phyloP scores from a whole-genome alignment of 2,888 invertebrate genomes.

The Cephus nigrinus region DNA sequence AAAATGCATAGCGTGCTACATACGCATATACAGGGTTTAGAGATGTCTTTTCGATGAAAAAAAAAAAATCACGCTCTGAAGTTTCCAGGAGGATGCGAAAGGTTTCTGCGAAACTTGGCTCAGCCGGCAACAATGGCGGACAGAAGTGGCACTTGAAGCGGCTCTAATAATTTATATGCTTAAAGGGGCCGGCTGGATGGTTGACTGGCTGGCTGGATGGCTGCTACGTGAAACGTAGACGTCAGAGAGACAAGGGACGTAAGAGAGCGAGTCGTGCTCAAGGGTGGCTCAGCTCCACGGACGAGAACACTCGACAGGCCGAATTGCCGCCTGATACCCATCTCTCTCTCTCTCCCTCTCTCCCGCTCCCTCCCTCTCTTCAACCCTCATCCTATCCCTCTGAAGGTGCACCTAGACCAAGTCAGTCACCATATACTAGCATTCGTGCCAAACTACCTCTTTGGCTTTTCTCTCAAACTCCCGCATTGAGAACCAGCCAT shows the following conservation, averaged over 20 bases:
- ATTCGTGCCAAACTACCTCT: not conserved
- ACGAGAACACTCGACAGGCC: constrained; percentile 50
- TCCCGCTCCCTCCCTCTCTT: not conserved
- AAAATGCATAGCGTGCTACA: not conserved
- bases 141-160: constrained; percentile 55
- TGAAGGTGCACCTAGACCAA: not conserved
- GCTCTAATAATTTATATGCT: constrained; percentile 62
- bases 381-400: constrained; percentile 13
- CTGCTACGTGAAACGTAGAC: constrained; percentile 45
- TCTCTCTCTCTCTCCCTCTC: constrained; percentile 1
- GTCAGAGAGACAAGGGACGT: constrained; percentile 38
- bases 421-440: not conserved
- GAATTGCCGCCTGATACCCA: constrained; percentile 37
- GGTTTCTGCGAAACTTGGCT: constrained; percentile 18
- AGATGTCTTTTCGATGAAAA: not conserved
- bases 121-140: constrained; percentile 41
- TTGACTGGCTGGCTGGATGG: not conserved
- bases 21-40: not conserved
- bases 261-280: constrained; percentile 54
- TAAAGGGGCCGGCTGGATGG: constrained; percentile 44
- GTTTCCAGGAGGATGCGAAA: not conserved
- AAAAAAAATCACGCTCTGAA: not conserved
- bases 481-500: not conserved
- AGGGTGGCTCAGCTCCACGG: constrained; percentile 41
- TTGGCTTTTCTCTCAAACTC: not conserved